Evolutionary conservation across 2,888 invertebrate species (phyloP).

Genomic region (Rotaria socialis): DNA sequence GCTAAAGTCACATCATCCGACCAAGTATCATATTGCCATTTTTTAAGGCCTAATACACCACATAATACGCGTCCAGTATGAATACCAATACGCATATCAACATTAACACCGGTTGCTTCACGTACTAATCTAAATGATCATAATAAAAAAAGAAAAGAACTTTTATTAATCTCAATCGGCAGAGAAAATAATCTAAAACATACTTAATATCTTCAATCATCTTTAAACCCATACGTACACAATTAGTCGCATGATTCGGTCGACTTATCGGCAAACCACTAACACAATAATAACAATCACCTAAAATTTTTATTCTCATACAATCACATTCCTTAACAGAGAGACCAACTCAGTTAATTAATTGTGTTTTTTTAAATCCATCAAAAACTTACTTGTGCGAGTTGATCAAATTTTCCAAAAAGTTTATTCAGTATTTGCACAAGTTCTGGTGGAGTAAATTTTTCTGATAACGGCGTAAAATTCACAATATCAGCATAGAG

Average conservation of each 20-base stretch:
- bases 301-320: conserved; percentile 61
- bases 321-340: conserved; percentile 60
- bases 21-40: conserved; percentile 99
- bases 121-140: conserved; percentile 72
- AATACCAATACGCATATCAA: conserved; percentile 95
- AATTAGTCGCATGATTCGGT: conserved; percentile 61
- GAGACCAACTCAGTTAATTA: conserved; percentile 16
- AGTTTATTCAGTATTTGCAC: conserved; percentile 92
- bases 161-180: neutral
- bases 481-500: conserved; percentile 96
- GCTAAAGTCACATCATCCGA: conserved; percentile 88
- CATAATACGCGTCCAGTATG: conserved; percentile 93
- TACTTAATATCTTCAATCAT: conserved; percentile 62
- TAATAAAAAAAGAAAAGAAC: conserved; percentile 47
- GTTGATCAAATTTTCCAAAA: conserved; percentile 91
- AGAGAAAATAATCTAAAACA: conserved; percentile 48
- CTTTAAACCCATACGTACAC: conserved; percentile 62
- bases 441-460: conserved; percentile 83
- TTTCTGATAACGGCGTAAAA: conserved; percentile 89
- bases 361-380: neutral
- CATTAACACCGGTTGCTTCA: conserved; percentile 90
- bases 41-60: conserved; percentile 85
- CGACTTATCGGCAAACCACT: conserved; percentile 60
- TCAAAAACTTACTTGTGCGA: conserved; percentile 73
- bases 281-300: conserved; percentile 62